These are phyloP conservation scores for Diadema setosum DNA, from an alignment of 35 echinoderm and acorn worm species.

Conservation along the genomic window DNA sequence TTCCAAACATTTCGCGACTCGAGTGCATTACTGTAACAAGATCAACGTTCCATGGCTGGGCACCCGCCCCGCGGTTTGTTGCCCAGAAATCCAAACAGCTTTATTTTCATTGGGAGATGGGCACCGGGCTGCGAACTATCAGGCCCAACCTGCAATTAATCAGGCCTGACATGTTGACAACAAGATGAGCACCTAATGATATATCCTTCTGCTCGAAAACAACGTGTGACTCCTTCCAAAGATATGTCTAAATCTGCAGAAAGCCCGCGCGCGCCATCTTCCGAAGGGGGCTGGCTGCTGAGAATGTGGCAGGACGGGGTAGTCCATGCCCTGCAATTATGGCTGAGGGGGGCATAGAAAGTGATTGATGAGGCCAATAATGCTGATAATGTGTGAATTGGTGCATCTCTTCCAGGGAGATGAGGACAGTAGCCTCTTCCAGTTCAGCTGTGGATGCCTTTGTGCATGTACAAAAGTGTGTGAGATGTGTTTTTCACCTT, in stretches of 20 bases:
- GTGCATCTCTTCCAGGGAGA: neutral
- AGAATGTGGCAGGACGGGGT: neutral
- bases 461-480: too few relatives aligned
- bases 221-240: conserved; percentile 2
- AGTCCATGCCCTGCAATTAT: neutral
- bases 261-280: neutral
- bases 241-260: conserved; percentile 18
- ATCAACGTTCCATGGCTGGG: neutral
- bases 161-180: conserved; percentile 23
- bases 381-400: conserved; percentile 4
- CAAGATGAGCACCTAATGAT: conserved; percentile 28
- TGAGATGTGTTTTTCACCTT: too few relatives aligned
- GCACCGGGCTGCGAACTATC: neutral
- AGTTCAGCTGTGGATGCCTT: too few relatives aligned
- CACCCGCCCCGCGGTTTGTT: neutral
- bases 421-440: neutral
- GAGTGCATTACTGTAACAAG: neutral
- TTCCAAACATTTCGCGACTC: neutral
- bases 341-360: neutral
- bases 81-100: neutral
- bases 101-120: too few relatives aligned
- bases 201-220: conserved; percentile 20
- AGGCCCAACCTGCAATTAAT: neutral
- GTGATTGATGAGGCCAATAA: conserved; percentile 7
- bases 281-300: neutral